Evolutionary conservation across 2,113 vertebrate species (phyloP).

Genomic region (Cathartes aura): DNA sequence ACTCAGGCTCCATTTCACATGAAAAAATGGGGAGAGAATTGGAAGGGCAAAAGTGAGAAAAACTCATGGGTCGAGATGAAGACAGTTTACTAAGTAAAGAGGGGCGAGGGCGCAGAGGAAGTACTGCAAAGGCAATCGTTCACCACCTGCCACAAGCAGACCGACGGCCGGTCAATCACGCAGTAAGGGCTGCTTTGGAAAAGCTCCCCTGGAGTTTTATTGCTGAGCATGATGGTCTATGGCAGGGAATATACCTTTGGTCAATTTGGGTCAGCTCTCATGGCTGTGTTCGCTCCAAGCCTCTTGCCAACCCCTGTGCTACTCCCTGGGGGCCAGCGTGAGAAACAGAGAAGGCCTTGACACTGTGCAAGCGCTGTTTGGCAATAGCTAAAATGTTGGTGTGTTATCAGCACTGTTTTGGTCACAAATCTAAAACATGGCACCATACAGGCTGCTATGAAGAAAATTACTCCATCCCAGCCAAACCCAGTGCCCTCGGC

Average conservation of each 20-base stretch:
- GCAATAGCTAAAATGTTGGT: background rate
- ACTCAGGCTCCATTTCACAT: background rate
- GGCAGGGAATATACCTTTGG: background rate
- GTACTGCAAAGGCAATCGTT: background rate
- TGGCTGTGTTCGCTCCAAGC: background rate
- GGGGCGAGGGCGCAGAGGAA: accelerated
- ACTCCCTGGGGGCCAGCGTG: background rate
- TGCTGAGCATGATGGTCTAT: background rate
- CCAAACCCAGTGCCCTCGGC: background rate
- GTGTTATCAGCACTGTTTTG: background rate
- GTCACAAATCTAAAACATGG: background rate
- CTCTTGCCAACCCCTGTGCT: background rate
- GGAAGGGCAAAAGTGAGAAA: background rate
- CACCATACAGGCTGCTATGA: background rate
- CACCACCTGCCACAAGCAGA: background rate
- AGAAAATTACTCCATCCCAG: background rate
- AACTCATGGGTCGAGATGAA: accelerated
- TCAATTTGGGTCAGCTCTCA: background rate
- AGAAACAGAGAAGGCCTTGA: background rate
- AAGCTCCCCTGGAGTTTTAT: background rate
- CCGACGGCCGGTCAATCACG: background rate
- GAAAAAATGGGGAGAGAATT: background rate
- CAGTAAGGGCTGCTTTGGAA: background rate
- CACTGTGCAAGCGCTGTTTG: accelerated
- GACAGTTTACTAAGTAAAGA: background rate